phyloP scores from a whole-genome alignment of 2,888 invertebrate species.

The Archips xylosteana region DNA sequence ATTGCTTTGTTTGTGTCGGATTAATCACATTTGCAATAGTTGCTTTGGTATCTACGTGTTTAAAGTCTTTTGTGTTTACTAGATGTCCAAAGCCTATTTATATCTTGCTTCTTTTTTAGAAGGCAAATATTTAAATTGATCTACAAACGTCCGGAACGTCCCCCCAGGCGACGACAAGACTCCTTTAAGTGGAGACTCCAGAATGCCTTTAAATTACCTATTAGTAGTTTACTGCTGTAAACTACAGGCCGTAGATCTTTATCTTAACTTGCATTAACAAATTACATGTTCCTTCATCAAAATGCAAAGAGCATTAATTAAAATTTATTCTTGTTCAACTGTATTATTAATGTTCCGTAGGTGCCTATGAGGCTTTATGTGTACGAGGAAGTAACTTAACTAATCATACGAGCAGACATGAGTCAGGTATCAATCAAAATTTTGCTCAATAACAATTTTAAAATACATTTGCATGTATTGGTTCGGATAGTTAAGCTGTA shows the following conservation, averaged over 20 bases:
- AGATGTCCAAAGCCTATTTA: background rate
- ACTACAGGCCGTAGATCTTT: conserved; percentile 16
- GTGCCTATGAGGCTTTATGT: conserved; percentile 24
- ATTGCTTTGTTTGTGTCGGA: background rate
- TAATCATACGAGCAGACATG: conserved; percentile 35
- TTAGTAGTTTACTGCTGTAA: conserved; percentile 4
- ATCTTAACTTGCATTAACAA: conserved; percentile 59
- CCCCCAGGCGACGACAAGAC: conserved; percentile 13
- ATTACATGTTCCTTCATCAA: conserved; percentile 55
- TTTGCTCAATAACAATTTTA: conserved; percentile 37
- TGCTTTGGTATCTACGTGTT: background rate
- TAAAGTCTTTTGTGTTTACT: background rate
- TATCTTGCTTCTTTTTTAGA: background rate
- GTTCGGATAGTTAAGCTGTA: background rate
- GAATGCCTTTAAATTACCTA: background rate
- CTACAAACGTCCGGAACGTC: conserved; percentile 6
- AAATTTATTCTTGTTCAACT: conserved; percentile 37
- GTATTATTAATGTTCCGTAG: conserved; percentile 33
- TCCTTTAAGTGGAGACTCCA: conserved; percentile 10
- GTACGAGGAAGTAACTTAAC: conserved; percentile 46
- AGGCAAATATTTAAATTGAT: background rate
- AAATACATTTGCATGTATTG: conserved; percentile 11
- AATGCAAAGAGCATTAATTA: conserved; percentile 43
- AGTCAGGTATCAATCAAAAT: conserved; percentile 49
- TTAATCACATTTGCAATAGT: background rate